Conservation (phyloP, 2,113 vertebrate species). For the Heteronetta atricapilla region DNA sequence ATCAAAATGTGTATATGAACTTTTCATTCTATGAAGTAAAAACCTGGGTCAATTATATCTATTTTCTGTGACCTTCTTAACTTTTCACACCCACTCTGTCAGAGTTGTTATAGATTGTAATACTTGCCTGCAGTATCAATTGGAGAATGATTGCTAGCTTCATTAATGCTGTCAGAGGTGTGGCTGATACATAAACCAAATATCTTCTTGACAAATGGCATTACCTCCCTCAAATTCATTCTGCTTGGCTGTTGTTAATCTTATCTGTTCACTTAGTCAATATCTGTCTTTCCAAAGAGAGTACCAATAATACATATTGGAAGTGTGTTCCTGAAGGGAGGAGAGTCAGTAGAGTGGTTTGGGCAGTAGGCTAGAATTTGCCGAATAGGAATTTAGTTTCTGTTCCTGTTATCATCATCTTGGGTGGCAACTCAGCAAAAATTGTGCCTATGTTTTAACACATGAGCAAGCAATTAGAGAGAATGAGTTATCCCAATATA, state of each 20-base stretch:
- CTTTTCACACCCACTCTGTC: constrained; percentile 55
- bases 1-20: constrained; percentile 71
- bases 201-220: constrained; percentile 75
- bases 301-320: background rate
- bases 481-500: background rate
- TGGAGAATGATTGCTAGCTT: constrained; percentile 25
- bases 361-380: background rate
- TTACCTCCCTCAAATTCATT: constrained; percentile 80
- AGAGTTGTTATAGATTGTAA: constrained; percentile 37
- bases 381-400: background rate
- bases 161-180: constrained; percentile 45
- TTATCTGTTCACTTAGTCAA: constrained; percentile 73
- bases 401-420: background rate
- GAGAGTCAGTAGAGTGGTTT: background rate
- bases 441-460: background rate
- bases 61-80: constrained; percentile 70
- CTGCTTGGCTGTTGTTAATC: constrained; percentile 75
- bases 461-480: background rate
- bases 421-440: background rate
- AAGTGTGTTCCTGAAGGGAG: background rate
- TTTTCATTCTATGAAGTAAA: constrained; percentile 73
- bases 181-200: constrained; percentile 61
- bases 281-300: constrained; percentile 62
- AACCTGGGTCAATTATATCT: constrained; percentile 57
- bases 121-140: constrained; percentile 61